Evolutionary conservation across 2,797 vertebrate species (phyloP).

Genomic region (Coilia nasus): DNA sequence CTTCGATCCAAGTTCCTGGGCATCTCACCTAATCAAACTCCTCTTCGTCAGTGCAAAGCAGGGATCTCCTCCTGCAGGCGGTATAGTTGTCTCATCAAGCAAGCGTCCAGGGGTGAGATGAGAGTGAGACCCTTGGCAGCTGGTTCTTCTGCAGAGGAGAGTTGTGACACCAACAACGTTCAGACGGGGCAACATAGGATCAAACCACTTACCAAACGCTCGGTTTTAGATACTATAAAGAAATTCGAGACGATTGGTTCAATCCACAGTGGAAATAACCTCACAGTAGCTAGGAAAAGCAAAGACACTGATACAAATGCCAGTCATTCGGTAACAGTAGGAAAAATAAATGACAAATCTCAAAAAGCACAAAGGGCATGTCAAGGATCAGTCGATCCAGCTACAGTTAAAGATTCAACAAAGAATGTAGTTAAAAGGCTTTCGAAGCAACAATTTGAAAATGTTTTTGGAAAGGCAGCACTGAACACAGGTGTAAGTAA

Average conservation of each 20-base stretch:
- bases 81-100: constrained; percentile 26
- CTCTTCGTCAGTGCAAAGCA: constrained; percentile 82
- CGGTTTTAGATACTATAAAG: constrained; percentile 74
- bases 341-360: constrained; percentile 29
- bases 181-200: constrained; percentile 57
- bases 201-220: constrained; percentile 60
- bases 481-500: no score
- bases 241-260: constrained; percentile 78
- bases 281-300: constrained; percentile 55
- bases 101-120: constrained; percentile 42
- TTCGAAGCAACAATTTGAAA: no score
- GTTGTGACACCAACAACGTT: constrained; percentile 59
- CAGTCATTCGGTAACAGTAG: constrained; percentile 13
- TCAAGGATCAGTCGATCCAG: not conserved
- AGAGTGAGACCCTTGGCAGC: constrained; percentile 82
- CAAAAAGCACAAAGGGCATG: not conserved
- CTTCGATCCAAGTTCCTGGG: constrained; percentile 86
- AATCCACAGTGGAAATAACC: constrained; percentile 61
- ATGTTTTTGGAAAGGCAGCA: no score
- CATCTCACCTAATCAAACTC: constrained; percentile 72
- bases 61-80: constrained; percentile 67
- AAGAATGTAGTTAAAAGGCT: no score
- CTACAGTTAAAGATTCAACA: no score
- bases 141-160: constrained; percentile 81
- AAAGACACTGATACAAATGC: not conserved